Evolutionary conservation across 1,140 invertebrate species (phyloP).

Genomic region (Phthorimaea operculella): DNA sequence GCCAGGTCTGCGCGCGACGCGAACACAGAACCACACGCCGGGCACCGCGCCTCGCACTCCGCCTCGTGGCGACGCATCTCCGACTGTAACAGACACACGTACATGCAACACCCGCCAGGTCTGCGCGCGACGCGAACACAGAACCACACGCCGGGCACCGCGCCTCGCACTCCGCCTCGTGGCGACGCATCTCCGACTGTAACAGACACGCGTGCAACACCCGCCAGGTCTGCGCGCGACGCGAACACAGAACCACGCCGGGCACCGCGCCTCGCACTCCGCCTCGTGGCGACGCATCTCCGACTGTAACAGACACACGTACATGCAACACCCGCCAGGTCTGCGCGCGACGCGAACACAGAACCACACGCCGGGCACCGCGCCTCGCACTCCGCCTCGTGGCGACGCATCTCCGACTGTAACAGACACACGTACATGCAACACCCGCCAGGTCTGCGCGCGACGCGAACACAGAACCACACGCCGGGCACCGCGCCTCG

Average conservation of each 20-base stretch:
- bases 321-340: slow-evolving; percentile 14
- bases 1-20: slow-evolving; percentile 24
- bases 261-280: slow-evolving; percentile 25
- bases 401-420: too few relatives aligned
- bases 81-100: too few relatives aligned
- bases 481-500: too few relatives aligned
- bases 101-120: too few relatives aligned
- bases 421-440: too few relatives aligned
- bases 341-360: background rate
- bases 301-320: too few relatives aligned
- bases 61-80: slow-evolving; percentile 32
- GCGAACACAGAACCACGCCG: too few relatives aligned
- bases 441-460: slow-evolving; percentile 25
- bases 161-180: slow-evolving; percentile 24
- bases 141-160: slow-evolving; percentile 30
- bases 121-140: slow-evolving; percentile 14
- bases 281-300: slow-evolving; percentile 32
- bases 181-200: slow-evolving; percentile 30
- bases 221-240: slow-evolving; percentile 13
- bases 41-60: slow-evolving; percentile 27
- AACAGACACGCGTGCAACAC: background rate
- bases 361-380: too few relatives aligned
- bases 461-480: slow-evolving; percentile 15
- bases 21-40: slow-evolving; percentile 22
- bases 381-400: too few relatives aligned